Conservation (phyloP, 2,888 invertebrate species). For the Chymomyza procnemis region DNA sequence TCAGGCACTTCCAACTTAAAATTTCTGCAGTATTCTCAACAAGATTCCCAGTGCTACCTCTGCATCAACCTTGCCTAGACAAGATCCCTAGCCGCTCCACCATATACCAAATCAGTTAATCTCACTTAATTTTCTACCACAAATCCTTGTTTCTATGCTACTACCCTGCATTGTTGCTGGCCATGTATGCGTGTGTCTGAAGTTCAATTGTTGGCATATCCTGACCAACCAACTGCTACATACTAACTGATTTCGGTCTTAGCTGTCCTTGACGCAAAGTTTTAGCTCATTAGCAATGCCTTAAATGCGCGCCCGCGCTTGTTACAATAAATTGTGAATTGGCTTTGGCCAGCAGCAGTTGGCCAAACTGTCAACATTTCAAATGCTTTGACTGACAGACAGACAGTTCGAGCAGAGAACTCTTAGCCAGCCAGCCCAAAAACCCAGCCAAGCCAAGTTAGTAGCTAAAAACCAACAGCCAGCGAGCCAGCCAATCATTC, state of each 20-base stretch:
- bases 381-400: constrained; percentile 19
- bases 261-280: background rate
- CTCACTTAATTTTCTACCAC: background rate
- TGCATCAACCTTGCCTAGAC: too few species aligned
- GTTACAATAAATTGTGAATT: constrained; percentile 28
- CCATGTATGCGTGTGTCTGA: background rate
- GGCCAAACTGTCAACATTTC: constrained; percentile 6
- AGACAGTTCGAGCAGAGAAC: constrained; percentile 34
- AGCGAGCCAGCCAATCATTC: constrained; percentile 39
- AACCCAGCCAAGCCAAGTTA: background rate
- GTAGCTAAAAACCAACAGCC: constrained; percentile 3
- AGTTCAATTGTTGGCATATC: background rate
- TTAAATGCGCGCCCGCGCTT: constrained; percentile 23
- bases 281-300: constrained; percentile 66
- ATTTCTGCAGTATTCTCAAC: too few species aligned
- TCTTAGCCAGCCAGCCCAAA: background rate
- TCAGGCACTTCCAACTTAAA: too few species aligned
- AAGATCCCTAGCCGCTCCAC: too few species aligned
- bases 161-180: background rate
- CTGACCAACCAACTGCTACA: background rate
- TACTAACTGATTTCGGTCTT: too few species aligned
- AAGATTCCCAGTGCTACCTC: too few species aligned
- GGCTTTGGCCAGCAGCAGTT: constrained; percentile 20
- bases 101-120: background rate
- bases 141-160: background rate